Conservation (phyloP, 2,797 vertebrate genomes). For the Pangasius mekongensis region DNA sequence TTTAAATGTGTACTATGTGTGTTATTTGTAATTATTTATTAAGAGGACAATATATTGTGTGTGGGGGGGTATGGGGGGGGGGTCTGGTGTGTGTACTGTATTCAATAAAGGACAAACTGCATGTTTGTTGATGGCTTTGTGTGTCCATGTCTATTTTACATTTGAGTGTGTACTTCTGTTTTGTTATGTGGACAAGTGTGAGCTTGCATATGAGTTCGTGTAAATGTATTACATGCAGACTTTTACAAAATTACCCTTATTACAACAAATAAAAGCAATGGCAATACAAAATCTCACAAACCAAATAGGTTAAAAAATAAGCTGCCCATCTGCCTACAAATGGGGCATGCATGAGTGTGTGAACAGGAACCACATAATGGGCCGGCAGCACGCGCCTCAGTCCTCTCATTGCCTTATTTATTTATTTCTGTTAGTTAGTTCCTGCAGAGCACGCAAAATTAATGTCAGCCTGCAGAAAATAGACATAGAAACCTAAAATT, state of each 20-base stretch:
- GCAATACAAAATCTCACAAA: conserved; percentile 26
- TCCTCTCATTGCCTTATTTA: conserved; percentile 67
- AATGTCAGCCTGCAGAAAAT: conserved; percentile 97
- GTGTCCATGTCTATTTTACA: conserved; percentile 27
- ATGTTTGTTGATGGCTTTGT: conserved; percentile 3
- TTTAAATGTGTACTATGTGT: neutral
- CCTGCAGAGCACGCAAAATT: conserved; percentile 94
- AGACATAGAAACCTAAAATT: conserved; percentile 96
- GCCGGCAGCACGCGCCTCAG: conserved; percentile 75
- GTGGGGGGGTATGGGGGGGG: neutral
- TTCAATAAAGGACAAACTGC: neutral
- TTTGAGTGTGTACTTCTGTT: conserved; percentile 46
- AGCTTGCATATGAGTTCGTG: conserved; percentile 4
- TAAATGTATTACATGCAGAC: neutral
- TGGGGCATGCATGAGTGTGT: conserved; percentile 36
- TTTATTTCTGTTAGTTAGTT: conserved; percentile 89
- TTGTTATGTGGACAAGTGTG: neutral
- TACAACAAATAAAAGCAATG: conserved; percentile 20
- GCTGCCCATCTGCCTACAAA: conserved; percentile 46
- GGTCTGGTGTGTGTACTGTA: neutral
- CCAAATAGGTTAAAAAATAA: conserved; percentile 42
- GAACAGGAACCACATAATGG: conserved; percentile 66
- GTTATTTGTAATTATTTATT: neutral
- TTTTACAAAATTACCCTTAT: conserved; percentile 32
- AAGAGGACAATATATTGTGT: neutral